Evolutionary conservation across 1,140 invertebrate genomes (phyloP).

Genomic region (Sarcophaga bullata): DNA sequence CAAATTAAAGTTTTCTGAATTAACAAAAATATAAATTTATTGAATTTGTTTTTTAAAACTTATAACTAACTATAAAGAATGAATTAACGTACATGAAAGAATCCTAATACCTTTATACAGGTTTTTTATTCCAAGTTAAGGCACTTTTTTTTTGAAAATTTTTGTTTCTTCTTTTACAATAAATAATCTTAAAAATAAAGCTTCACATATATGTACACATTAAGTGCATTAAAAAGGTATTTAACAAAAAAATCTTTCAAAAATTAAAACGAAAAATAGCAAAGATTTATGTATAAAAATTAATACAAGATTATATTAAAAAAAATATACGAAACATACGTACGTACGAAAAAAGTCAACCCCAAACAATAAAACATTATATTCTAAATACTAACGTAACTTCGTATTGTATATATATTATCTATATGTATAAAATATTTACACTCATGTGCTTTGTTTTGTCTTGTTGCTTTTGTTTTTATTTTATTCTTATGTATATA

Average conservation of each 20-base stretch:
- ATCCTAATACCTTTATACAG: too few relatives aligned
- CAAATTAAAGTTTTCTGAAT: not conserved
- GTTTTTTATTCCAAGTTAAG: too few relatives aligned
- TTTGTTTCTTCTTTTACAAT: too few relatives aligned
- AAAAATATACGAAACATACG: not conserved
- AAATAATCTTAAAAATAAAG: too few relatives aligned
- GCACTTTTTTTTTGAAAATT: too few relatives aligned
- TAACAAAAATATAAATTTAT: not conserved
- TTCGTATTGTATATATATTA: not conserved
- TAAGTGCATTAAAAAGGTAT: not conserved
- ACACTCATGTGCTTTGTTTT: not conserved
- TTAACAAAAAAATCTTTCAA: not conserved
- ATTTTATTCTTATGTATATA: not conserved
- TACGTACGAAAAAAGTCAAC: slow-evolving; percentile 2
- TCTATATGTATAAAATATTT: not conserved
- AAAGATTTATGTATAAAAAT: not conserved
- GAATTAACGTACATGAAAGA: too few relatives aligned
- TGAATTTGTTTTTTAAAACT: too few relatives aligned
- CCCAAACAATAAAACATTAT: not conserved
- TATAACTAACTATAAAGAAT: too few relatives aligned
- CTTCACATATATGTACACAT: too few relatives aligned
- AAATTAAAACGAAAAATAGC: not conserved
- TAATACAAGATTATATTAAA: not conserved
- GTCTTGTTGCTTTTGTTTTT: not conserved
- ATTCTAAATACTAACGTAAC: not conserved